Evolutionary conservation across 2,797 vertebrate genomes (phyloP).

Genomic region (Eupleurogrammus muticus): DNA sequence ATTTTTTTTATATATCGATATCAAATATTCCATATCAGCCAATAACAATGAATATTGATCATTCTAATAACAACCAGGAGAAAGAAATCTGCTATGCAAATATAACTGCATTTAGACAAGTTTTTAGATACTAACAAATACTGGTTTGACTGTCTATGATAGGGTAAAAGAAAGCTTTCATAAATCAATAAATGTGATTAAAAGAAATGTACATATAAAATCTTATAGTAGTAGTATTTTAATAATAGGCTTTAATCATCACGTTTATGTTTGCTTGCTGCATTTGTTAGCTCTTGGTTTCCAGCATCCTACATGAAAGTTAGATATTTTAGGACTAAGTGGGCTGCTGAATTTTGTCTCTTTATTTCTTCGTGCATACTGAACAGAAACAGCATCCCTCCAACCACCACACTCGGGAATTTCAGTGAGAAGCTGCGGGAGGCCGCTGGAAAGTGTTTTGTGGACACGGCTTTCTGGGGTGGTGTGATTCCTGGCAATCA

Average conservation of each 20-base stretch:
- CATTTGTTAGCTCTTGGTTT: neutral
- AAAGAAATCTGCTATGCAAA: too few species aligned
- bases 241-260: neutral
- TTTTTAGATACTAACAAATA: too few species aligned
- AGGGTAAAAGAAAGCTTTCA: neutral
- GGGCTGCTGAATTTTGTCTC: neutral
- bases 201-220: neutral
- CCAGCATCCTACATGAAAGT: neutral
- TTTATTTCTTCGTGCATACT: neutral
- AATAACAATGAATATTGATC: too few species aligned
- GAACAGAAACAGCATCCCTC: conserved; percentile 86
- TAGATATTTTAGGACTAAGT: neutral
- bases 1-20: too few species aligned
- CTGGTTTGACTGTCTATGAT: too few species aligned
- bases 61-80: too few species aligned
- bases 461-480: conserved; percentile 90
- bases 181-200: neutral
- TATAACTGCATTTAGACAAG: too few species aligned
- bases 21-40: too few species aligned
- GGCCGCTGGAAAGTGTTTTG: conserved; percentile 84
- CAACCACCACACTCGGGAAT: conserved; percentile 84
- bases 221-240: neutral
- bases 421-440: conserved; percentile 80
- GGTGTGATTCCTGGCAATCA: conserved; percentile 88
- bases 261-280: neutral